phyloP scores from a whole-genome alignment of 35 echinoderm and acorn worm genomes.

The Lytechinus variegatus region DNA sequence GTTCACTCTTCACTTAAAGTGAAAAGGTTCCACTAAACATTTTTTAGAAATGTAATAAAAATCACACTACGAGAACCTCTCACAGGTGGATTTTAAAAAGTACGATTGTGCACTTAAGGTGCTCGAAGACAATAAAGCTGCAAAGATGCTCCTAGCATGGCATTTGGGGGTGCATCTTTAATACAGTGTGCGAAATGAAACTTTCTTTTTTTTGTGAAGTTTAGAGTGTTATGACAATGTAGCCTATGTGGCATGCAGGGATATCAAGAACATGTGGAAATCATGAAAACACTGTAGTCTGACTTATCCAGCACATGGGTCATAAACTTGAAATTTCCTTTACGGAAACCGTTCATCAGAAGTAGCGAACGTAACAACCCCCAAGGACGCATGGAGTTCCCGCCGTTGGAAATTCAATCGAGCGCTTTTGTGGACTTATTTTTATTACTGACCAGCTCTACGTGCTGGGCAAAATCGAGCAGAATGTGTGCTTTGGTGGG shows the following conservation, averaged over 20 bases:
- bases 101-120: no score
- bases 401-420: constrained; percentile 28
- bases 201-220: no score
- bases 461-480: not conserved
- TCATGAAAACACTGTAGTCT: not conserved
- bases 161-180: no score
- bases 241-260: not conserved
- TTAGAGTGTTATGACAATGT: no score
- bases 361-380: not conserved
- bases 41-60: no score
- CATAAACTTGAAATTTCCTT: constrained; percentile 42
- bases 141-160: no score
- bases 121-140: no score
- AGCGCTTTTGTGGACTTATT: constrained; percentile 21
- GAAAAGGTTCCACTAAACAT: no score
- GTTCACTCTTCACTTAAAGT: no score
- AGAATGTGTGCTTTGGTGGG: not conserved
- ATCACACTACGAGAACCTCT: no score
- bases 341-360: not conserved
- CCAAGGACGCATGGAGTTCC: not conserved
- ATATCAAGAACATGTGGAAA: not conserved
- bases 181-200: no score
- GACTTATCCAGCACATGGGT: constrained; percentile 38
- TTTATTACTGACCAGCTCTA: not conserved
- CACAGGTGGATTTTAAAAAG: no score